Evolutionary conservation across 2,797 vertebrate species (phyloP), one percentile per base, ranked within the genome.

Genomic region (Sebastiscus tertius): DNA sequence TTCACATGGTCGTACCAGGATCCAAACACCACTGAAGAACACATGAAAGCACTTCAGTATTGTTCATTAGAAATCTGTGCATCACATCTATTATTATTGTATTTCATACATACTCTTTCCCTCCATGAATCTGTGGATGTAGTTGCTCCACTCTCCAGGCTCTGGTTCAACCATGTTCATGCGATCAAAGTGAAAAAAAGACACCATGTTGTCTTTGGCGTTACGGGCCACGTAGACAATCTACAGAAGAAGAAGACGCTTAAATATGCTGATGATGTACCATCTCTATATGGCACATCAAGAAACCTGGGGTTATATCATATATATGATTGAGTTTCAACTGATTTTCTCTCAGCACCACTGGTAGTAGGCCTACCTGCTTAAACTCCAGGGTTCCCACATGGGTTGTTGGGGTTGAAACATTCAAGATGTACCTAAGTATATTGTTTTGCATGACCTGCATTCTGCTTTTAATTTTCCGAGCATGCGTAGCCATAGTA

Each of bases 131-230:
- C 58, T 60, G 4, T 31, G 27, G 13, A 61, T 4, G 70, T 31
- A 72, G 56, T 7, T 29, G 70, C 58, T 72, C 70, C 70, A 72
- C 20, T 72, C 56, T 72, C 70, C 70, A 6, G 70, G 18, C 56
- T 46, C 56, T 5, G 70, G 70, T 36, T 72, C 3, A 22, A 7
- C 2, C 27, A 52, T 80, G 84, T 94, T 95, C 96, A 97, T 97
- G 75, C 92, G 93, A 72, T 96, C 94, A 91, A 97, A 97, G 84
- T 97, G 94, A 79, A 95, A 97, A 87, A 93, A 97, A 36, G 97
- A 97, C 3, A 97, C 96, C 31, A 93, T 61, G 39, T 82, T 96
- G 93, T 97, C 97, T 84, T 97, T 97, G 58, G 96, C 95, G 75
- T 72, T 72, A 4, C 70, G 70, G 20, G 36, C 70, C 36, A 72